Evolutionary conservation across 2,113 vertebrate species (phyloP), one percentile per base, ranked within the genome.

Genomic region (Epinephelus cyanopodus): DNA sequence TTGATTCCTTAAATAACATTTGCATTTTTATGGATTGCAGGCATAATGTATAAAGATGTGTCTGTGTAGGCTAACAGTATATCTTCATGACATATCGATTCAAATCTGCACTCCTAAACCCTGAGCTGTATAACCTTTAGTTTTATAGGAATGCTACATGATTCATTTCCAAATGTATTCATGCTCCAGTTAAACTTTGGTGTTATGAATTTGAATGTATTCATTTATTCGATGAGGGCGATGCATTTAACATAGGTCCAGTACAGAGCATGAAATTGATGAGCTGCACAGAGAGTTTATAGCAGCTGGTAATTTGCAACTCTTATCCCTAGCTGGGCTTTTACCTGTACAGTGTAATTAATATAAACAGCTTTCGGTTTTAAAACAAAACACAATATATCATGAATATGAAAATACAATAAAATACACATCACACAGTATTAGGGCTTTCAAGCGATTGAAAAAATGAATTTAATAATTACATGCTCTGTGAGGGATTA

Each of bases 61-160:
- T 65, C 64, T 72, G 77, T 88, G 81, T 87, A 79, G 87, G 82
- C 84, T 88, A 77, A n/a, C 39, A 45, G 60, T 70, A 69, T 82
- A 29, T 58, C 66, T 79, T 86, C 58, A 81, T 74, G 62, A 81
- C 78, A 88, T 79, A 87, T 77, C 11, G 52, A 73, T 79, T 88
- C 23, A 70, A 72, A 70, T 78, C 57, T 73, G 61, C 67, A 63
- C 71, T 48, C 74, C 39, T 66, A 13, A 79, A 74, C 70, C 53
- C 67, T 2, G 19, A 29, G 39, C 71, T 69, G 56, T 81, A 68
- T 64, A 33, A 70, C 64, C 61, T 37, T 67, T 81, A 27, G 65
- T 70, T 73, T 77, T 50, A 12, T 17, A 50, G 63, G 53, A 83
- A 53, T 65, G 29, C 47, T 66, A 66, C 14, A 29, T 66, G 47